Conservation (phyloP, 2,888 invertebrate species). For the Habrosyne pyritoides region DNA sequence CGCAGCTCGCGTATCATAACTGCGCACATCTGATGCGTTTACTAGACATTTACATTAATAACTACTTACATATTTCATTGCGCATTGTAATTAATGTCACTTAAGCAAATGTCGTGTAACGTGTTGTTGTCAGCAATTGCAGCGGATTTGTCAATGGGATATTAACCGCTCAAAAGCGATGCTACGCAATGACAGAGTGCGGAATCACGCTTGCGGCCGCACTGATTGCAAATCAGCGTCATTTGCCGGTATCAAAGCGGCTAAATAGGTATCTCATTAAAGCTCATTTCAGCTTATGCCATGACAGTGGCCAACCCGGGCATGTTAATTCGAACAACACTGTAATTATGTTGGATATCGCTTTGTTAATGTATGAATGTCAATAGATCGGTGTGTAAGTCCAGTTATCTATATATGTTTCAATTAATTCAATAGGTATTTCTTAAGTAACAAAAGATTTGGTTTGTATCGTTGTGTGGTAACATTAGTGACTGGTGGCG, state of each 20-base stretch:
- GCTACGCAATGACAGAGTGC: slow-evolving; percentile 36
- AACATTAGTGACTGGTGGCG: slow-evolving; percentile 23
- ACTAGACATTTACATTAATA: slow-evolving; percentile 21
- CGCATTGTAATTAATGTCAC: slow-evolving; percentile 41
- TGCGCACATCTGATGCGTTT: slow-evolving; percentile 18
- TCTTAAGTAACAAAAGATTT: slow-evolving; percentile 22
- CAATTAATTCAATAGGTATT: slow-evolving; percentile 12
- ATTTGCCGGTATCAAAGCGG: slow-evolving; percentile 30
- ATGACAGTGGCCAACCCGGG: slow-evolving; percentile 8
- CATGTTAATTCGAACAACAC: background rate
- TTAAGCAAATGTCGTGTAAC: slow-evolving; percentile 32
- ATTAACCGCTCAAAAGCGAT: slow-evolving; percentile 34
- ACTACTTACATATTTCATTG: slow-evolving; percentile 30
- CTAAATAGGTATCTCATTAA: slow-evolving; percentile 41
- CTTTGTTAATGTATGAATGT: background rate
- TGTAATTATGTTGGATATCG: background rate
- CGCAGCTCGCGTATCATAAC: background rate
- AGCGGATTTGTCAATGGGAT: slow-evolving; percentile 44
- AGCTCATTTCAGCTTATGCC: slow-evolving; percentile 24
- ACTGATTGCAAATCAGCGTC: slow-evolving; percentile 46
- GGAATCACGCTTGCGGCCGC: slow-evolving; percentile 48
- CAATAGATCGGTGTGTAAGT: background rate
- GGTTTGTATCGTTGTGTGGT: slow-evolving; percentile 34
- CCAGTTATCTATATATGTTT: background rate
- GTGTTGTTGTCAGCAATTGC: slow-evolving; percentile 28